Conservation (phyloP, 1,140 invertebrate genomes). For the Leptinotarsa texana region DNA sequence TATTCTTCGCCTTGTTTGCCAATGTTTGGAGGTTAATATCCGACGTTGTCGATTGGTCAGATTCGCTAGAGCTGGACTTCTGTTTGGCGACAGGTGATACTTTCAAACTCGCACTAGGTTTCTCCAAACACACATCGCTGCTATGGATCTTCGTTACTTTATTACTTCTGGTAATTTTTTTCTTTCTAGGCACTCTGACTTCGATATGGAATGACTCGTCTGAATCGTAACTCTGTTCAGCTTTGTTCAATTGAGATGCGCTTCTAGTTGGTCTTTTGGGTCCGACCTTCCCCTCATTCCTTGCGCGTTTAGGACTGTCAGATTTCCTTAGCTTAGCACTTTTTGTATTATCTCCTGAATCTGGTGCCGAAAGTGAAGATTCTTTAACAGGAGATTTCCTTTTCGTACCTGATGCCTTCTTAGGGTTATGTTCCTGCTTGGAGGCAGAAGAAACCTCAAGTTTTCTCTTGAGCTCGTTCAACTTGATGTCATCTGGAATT, state of each 20-base stretch:
- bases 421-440: background rate
- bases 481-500: constrained; percentile 12
- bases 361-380: constrained; percentile 6
- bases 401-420: background rate
- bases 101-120: constrained; percentile 2
- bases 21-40: constrained; percentile 39
- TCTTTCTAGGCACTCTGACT: constrained; percentile 40
- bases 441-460: background rate
- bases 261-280: constrained; percentile 37
- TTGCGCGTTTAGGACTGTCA: background rate
- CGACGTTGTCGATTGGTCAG: constrained; percentile 46
- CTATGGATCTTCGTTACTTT: background rate
- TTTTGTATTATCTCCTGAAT: constrained; percentile 22
- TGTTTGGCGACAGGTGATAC: background rate
- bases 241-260: constrained; percentile 27
- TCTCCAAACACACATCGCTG: background rate
- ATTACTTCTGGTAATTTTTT: constrained; percentile 43
- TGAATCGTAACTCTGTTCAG: constrained; percentile 37
- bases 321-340: background rate
- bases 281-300: background rate
- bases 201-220: constrained; percentile 45
- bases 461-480: constrained; percentile 8
- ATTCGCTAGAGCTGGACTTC: constrained; percentile 32
- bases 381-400: constrained; percentile 13
- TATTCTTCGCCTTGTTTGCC: constrained; percentile 34